Percentiles rank a stretch among this genome's conserved stretches.
These are phyloP conservation scores for Stegana nigrithorax DNA, from an alignment of 2,888 invertebrate species.

Conservation along the genomic window DNA sequence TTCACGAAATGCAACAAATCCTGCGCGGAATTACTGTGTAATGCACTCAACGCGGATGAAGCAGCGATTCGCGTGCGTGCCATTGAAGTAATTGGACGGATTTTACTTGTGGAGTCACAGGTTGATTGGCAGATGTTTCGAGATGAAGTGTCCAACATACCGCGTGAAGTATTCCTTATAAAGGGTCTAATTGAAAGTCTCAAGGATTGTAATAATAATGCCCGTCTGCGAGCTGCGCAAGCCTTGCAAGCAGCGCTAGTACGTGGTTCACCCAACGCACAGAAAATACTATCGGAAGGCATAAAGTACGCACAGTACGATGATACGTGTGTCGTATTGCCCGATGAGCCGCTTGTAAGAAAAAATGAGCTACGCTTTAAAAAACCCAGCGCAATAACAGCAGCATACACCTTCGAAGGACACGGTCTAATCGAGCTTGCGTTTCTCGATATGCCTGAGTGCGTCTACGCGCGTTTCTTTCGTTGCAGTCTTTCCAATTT, in stretches of 20 bases:
- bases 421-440: constrained; percentile 48
- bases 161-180: constrained; percentile 63
- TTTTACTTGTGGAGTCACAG: constrained; percentile 58
- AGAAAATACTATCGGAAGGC: constrained; percentile 59
- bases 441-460: constrained; percentile 56
- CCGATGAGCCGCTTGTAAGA: constrained; percentile 44
- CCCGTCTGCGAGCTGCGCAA: constrained; percentile 63
- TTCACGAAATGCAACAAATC: constrained; percentile 67
- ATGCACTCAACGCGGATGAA: constrained; percentile 62
- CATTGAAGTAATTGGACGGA: constrained; percentile 60
- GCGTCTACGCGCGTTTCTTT: constrained; percentile 55
- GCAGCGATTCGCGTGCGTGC: constrained; percentile 59
- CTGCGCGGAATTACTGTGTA: constrained; percentile 55
- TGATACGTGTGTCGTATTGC: constrained; percentile 44
- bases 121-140: constrained; percentile 67
- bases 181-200: constrained; percentile 59
- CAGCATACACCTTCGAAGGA: constrained; percentile 62
- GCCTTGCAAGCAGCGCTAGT: constrained; percentile 53
- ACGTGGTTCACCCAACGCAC: constrained; percentile 59
- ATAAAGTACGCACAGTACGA: constrained; percentile 54
- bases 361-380: constrained; percentile 56
- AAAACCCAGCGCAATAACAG: constrained; percentile 48
- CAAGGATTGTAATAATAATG: constrained; percentile 58
- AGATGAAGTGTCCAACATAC: constrained; percentile 63
- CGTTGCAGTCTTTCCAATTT: constrained; percentile 52